Base-by-base conservation (phyloP, 2,797 vertebrate species). In the Geotrypetes seraphini region DNA sequence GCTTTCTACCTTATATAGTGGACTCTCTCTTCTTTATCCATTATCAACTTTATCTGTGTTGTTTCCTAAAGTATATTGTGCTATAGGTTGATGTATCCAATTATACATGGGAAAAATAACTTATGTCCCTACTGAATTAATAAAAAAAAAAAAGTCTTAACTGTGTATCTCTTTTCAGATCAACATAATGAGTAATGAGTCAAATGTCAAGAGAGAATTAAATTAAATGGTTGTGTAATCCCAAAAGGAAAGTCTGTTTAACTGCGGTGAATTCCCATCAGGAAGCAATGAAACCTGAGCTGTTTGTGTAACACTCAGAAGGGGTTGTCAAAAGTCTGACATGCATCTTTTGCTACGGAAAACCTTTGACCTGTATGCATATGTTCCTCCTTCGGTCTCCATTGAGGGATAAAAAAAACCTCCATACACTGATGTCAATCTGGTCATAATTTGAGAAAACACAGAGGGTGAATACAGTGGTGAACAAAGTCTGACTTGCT, bases 401-500 rank as follows among this genome's bases (percentile, higher is more conserved):
- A 95, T 98, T 1, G 90, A 95, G 51, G 93, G 93, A 24, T 95
- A 90, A 59, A 83, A 89, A 57, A 98, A n/a, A n/a, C n/a, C 94
- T 0, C 92, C 91, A 1, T 97, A 96, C 43, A 87, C 79, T 0
- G 89, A 96, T 3, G 93, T 98, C 8, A 75, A 97, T 53, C 84
- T 97, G 16, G 92, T 98, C 61, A 98, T 93, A 37, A 98, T 98
- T 36, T 84, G 93, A 4, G 93, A 96, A 75, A 98, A 98, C 79
- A 98, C 94, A 0, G 94, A 98, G 55, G 94, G 93, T 33, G 94
- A 98, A 61, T 98, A 98, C 74, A 97, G 94, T 24, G 92, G 94
- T 4, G 96, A n/a, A n/a, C n/a, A n/a, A n/a, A n/a, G n/a, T n/a
- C n/a, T 50, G 51, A 47, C 54, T 50, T 58, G 16, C 19, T 45